Evolutionary conservation across 37 sponge, comb jelly and placozoan genomes (phyloP), one percentile per base, ranked within the genome.

Genomic region (Diacarnus erythraeanus): DNA sequence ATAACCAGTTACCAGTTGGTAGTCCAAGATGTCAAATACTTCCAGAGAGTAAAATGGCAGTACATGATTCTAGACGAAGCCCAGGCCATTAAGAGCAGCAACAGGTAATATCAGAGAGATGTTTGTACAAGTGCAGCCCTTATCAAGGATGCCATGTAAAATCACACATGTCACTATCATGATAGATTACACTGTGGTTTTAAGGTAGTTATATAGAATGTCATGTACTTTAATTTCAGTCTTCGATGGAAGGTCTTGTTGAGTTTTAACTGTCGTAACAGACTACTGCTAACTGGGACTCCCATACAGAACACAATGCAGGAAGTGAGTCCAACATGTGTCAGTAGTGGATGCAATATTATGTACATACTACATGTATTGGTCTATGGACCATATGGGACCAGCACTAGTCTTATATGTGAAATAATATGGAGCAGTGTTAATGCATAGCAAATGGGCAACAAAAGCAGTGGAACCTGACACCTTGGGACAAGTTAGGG

Each of bases 241-340:
- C 65, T 88, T 57, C 75, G 95, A 21, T 94, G 95, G 95, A 91
- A 92, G 74, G 66, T 94, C 6, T 83, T 96, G 64, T 77, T 96
- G 57, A 85, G 92, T 60, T 96, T 96, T 86, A 96, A 91, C 77
- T 93, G 97, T 78, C 80, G 97, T 1, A 96, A 96, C 72, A 82
- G 97, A 5, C 88, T 96, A 17, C 86, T 96, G 38, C 74, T 96
- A 42, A 96, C 97, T 23, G 97, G 97, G 47, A 96, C 97, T 23
- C 97, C 97, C 27, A 96, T 96, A 10, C 97, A 96, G 89, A 96
- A 96, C 84, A 94, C 86, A 44, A 96, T 96, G 97, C 94, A 93
- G n/a, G 97, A 96, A 77, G 88, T 91, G 47, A 38, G 36, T 59
- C 60, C 15, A 20, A 10, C 56, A 54, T 17, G 17, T 20, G 17